Percentiles rank a stretch among this genome's conserved stretches.
Conservation (phyloP, 2,113 vertebrate species). For the Erythrocebus patas region DNA sequence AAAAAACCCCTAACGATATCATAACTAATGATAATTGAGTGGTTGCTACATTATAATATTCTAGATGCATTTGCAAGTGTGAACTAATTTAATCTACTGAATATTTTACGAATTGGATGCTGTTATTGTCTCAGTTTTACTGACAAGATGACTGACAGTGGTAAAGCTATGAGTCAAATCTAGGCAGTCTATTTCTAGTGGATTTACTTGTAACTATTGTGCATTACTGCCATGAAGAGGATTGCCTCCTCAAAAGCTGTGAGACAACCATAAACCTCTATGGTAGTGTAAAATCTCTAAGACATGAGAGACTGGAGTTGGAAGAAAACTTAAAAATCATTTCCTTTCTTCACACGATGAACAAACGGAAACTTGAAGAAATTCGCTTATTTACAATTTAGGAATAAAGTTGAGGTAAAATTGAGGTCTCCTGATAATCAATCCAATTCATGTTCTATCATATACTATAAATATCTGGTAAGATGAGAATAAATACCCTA, state of each 20-base stretch:
- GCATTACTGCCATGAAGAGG: not conserved
- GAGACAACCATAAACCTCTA: not conserved
- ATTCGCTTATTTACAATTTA: not conserved
- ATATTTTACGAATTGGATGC: not conserved
- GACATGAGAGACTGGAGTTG: not conserved
- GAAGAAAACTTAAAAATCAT: not conserved
- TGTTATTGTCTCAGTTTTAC: not conserved
- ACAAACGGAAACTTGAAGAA: slow-evolving; percentile 22
- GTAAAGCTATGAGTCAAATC: not conserved
- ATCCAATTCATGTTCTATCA: not conserved
- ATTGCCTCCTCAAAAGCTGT: not conserved
- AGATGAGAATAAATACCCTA: slow-evolving; percentile 54
- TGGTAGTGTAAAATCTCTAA: not conserved
- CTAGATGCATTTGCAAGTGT: not conserved
- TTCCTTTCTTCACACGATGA: not conserved
- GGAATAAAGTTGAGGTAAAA: slow-evolving; percentile 4
- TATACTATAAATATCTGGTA: slow-evolving; percentile 5
- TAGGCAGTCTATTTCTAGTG: not conserved
- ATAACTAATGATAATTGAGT: not conserved
- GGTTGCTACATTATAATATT: not conserved
- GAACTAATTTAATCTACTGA: not conserved
- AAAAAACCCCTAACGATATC: not conserved
- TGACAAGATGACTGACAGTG: not conserved
- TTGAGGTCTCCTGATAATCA: slow-evolving; percentile 26
- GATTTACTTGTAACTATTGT: not conserved